These are phyloP conservation scores for Orgyia antiqua DNA, from an alignment of 2,888 invertebrate species.

Conservation along the genomic window DNA sequence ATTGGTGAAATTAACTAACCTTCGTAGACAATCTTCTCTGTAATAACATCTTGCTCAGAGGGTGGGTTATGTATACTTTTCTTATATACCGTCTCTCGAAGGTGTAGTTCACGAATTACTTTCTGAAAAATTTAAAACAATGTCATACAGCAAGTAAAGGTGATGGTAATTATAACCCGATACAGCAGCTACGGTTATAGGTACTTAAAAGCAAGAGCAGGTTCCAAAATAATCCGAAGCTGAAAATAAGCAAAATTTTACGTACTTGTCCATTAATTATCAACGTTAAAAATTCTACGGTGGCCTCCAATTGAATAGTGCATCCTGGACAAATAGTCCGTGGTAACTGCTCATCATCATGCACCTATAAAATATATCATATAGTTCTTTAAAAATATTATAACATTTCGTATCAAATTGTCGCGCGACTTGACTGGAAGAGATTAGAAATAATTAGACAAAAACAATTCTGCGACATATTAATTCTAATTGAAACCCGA, in stretches of 20 bases:
- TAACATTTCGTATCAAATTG: conserved; percentile 6
- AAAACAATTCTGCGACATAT: conserved; percentile 5
- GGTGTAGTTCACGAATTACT: conserved; percentile 55
- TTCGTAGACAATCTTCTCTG: conserved; percentile 57
- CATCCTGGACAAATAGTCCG: conserved; percentile 87
- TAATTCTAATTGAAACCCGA: too few relatives aligned
- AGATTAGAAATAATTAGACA: conserved; percentile 13
- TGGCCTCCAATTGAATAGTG: conserved; percentile 85
- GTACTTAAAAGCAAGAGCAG: conserved; percentile 2
- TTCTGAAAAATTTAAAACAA: conserved; percentile 65
- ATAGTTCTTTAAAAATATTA: too few relatives aligned
- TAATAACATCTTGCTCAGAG: conserved; percentile 38
- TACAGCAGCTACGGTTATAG: too few relatives aligned
- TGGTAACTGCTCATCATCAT: conserved; percentile 83
- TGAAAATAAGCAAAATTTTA: neutral
- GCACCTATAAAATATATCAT: conserved; percentile 69
- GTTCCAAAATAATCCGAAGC: neutral
- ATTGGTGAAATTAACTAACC: too few relatives aligned
- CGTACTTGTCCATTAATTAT: conserved; percentile 82
- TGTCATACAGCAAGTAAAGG: too few relatives aligned
- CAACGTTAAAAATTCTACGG: conserved; percentile 84
- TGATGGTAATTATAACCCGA: too few relatives aligned
- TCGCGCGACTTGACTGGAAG: conserved; percentile 14
- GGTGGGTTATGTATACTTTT: conserved; percentile 35
- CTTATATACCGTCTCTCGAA: conserved; percentile 58